Percentiles rank a stretch among this genome's conserved stretches.
phyloP scores from a whole-genome alignment of 2,797 vertebrate species.

The Centroberyx gerrardi region DNA sequence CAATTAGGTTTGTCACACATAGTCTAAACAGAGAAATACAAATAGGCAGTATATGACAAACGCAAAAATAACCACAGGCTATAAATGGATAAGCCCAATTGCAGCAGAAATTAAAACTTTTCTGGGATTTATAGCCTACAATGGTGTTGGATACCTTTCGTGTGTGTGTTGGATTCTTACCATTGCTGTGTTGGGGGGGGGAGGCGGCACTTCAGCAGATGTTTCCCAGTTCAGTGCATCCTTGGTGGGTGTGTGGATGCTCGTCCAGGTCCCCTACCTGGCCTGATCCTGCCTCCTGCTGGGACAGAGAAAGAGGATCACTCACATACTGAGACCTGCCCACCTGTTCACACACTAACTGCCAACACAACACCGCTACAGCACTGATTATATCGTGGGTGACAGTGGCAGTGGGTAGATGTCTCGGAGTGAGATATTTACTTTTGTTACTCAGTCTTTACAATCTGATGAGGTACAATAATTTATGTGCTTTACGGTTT shows the following conservation, averaged over 20 bases:
- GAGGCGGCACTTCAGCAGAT: slow-evolving; percentile 77
- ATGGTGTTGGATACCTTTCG: slow-evolving; percentile 18
- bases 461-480: neutral
- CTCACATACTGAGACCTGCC: slow-evolving; percentile 72
- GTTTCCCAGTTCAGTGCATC: slow-evolving; percentile 81
- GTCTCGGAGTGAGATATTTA: slow-evolving; percentile 11
- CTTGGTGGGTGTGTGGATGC: slow-evolving; percentile 71
- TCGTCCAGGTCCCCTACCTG: slow-evolving; percentile 79
- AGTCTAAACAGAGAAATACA: slow-evolving; percentile 52
- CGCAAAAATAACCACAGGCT: slow-evolving; percentile 5
- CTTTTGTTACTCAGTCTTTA: neutral
- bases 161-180: slow-evolving; percentile 75
- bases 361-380: slow-evolving; percentile 68
- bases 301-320: slow-evolving; percentile 81
- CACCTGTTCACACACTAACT: slow-evolving; percentile 79
- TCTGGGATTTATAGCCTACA: slow-evolving; percentile 30
- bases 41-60: slow-evolving; percentile 15
- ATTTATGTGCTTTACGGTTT: slow-evolving; percentile 1
- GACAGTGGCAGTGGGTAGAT: slow-evolving; percentile 16
- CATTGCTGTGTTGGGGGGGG: slow-evolving; percentile 74
- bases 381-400: slow-evolving; percentile 21
- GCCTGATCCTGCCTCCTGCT: slow-evolving; percentile 81
- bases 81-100: slow-evolving; percentile 21
- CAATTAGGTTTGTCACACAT: slow-evolving; percentile 56
- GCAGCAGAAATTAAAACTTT: slow-evolving; percentile 27